These are phyloP conservation scores for Atlantisia rogersi DNA, from an alignment of 2,113 vertebrate species.

Conservation along the genomic window DNA sequence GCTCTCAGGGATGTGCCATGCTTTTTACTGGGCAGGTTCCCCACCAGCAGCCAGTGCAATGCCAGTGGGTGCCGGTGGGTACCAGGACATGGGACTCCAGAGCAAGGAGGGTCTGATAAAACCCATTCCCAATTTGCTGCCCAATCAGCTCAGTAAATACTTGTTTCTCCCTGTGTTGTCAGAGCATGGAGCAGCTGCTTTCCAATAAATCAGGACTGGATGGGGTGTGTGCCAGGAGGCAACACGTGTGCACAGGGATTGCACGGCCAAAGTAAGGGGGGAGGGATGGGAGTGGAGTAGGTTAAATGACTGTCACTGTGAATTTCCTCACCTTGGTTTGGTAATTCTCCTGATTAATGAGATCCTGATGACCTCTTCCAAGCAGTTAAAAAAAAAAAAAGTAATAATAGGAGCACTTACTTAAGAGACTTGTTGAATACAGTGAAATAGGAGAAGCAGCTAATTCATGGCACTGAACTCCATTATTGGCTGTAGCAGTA, in stretches of 20 bases:
- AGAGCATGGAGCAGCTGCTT: background rate
- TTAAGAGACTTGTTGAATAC: background rate
- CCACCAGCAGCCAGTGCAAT: background rate
- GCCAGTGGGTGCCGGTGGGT: rapidly evolving
- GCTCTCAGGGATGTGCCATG: background rate
- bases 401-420: background rate
- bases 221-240: background rate
- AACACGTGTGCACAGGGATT: background rate
- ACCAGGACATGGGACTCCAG: rapidly evolving
- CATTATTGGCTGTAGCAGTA: background rate
- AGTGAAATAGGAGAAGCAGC: rapidly evolving
- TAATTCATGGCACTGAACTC: background rate
- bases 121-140: background rate
- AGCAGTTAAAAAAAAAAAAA: background rate
- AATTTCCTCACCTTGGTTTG: background rate
- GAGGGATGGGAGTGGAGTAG: rapidly evolving
- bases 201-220: background rate
- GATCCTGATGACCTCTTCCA: background rate
- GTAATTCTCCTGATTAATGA: background rate
- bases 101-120: background rate
- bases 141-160: background rate
- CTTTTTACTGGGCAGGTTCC: background rate
- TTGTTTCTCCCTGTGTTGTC: background rate
- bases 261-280: too few species aligned
- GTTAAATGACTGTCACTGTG: background rate